Evolutionary conservation across 2,888 invertebrate genomes (phyloP).

Genomic region (Cosmopolites sordidus): DNA sequence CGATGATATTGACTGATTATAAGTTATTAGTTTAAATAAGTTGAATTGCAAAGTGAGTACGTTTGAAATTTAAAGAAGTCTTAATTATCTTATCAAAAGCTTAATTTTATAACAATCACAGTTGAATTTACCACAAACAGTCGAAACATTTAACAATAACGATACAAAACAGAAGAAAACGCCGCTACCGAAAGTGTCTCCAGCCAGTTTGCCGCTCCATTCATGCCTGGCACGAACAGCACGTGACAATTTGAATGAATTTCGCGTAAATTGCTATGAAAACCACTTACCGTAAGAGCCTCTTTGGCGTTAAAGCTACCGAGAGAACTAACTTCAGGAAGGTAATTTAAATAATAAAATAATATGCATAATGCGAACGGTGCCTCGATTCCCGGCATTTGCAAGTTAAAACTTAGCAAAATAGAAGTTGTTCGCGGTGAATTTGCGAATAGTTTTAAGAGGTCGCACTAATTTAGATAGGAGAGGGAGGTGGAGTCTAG

Average conservation of each 20-base stretch:
- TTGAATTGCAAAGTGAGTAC: too few relatives aligned
- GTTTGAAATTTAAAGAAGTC: too few relatives aligned
- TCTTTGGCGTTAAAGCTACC: slow-evolving; percentile 16
- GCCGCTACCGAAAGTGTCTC: background rate
- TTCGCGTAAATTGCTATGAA: slow-evolving; percentile 48
- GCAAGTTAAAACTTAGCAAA: slow-evolving; percentile 17
- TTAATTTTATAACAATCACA: too few relatives aligned
- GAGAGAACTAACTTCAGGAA: slow-evolving; percentile 13
- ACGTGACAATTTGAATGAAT: slow-evolving; percentile 48
- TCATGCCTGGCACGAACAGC: slow-evolving; percentile 20
- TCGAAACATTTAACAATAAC: too few relatives aligned
- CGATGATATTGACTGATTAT: too few relatives aligned
- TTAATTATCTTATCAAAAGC: too few relatives aligned
- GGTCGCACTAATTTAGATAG: background rate
- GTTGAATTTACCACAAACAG: too few relatives aligned
- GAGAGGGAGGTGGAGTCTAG: too few relatives aligned
- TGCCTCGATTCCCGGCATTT: slow-evolving; percentile 5
- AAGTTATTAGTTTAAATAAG: too few relatives aligned
- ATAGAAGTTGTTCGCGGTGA: slow-evolving; percentile 10
- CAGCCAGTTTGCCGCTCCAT: slow-evolving; percentile 22
- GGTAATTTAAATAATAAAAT: slow-evolving; percentile 20
- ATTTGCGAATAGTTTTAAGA: slow-evolving; percentile 11
- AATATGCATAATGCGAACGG: slow-evolving; percentile 15
- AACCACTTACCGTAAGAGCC: slow-evolving; percentile 37
- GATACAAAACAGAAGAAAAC: background rate